phyloP scores from a whole-genome alignment of 2,888 invertebrate species.

The Gastracanthus pulcherrimus region DNA sequence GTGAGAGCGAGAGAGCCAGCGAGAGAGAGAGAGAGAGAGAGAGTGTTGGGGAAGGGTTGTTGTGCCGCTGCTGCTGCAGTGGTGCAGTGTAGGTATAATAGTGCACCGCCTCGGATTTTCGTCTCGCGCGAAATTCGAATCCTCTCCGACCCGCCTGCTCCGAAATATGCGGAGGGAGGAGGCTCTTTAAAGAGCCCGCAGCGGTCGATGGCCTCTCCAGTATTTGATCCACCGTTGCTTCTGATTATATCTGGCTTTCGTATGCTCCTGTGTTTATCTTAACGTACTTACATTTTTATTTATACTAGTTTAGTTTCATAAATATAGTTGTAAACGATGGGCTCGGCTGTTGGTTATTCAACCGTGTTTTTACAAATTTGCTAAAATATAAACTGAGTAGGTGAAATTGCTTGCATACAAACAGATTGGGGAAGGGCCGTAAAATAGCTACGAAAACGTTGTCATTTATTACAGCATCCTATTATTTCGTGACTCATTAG shows the following conservation, averaged over 20 bases:
- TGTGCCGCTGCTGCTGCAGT: not conserved
- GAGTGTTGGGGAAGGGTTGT: conserved; percentile 8
- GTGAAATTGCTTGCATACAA: too few relatives aligned
- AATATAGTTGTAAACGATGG: too few relatives aligned
- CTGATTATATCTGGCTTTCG: not conserved
- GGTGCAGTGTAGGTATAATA: not conserved
- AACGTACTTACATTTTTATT: not conserved
- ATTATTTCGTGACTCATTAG: too few relatives aligned
- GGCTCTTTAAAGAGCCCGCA: not conserved
- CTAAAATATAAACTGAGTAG: too few relatives aligned
- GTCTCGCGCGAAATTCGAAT: conserved; percentile 34
- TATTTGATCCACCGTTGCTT: not conserved
- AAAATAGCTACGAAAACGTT: too few relatives aligned
- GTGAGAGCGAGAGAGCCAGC: not conserved
- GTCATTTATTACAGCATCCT: too few relatives aligned
- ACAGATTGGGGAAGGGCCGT: too few relatives aligned
- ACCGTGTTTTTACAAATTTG: too few relatives aligned
- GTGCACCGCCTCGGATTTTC: conserved; percentile 6
- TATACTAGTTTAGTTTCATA: too few relatives aligned
- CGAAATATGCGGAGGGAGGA: conserved; percentile 4
- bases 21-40: conserved; percentile 49
- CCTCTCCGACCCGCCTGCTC: not conserved
- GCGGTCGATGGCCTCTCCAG: conserved; percentile 6
- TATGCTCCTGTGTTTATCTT: not conserved
- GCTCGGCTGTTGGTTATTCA: too few relatives aligned